These are phyloP conservation scores for Chelonus formosanus DNA, from an alignment of 2,888 invertebrate genomes.

Conservation along the genomic window DNA sequence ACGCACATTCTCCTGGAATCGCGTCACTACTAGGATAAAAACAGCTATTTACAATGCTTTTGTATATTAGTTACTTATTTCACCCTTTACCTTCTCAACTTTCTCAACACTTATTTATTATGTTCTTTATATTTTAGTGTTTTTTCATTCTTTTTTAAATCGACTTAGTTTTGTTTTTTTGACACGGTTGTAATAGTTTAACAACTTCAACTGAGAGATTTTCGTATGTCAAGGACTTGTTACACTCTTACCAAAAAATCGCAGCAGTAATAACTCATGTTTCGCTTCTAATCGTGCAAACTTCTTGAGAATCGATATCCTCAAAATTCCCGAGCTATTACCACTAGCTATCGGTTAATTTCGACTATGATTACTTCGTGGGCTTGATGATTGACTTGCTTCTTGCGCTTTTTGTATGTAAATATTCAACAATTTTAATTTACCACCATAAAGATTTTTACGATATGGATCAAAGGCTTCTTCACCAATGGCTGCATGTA, in stretches of 20 bases:
- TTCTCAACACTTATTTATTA: no score
- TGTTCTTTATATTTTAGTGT: no score
- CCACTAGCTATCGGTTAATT: constrained; percentile 57
- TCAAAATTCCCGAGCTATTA: constrained; percentile 54
- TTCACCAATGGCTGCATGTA: constrained; percentile 90
- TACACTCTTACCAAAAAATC: constrained; percentile 58
- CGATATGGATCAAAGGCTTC: constrained; percentile 84
- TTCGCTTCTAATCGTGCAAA: constrained; percentile 56
- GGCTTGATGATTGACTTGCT: constrained; percentile 65
- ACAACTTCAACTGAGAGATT: no score
- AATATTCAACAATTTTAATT: constrained; percentile 83
- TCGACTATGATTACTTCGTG: constrained; percentile 57
- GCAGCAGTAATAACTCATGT: constrained; percentile 57
- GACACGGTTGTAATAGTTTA: no score
- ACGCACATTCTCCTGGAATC: no score
- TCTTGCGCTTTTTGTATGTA: constrained; percentile 76
- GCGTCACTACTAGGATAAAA: no score
- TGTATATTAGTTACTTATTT: no score
- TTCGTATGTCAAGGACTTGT: constrained; percentile 47
- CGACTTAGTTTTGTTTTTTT: background rate
- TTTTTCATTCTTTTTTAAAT: background rate
- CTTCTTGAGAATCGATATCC: constrained; percentile 59
- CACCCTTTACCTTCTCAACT: no score
- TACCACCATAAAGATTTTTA: constrained; percentile 84
- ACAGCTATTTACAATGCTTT: no score